Conservation (phyloP, 2,797 vertebrate species). For the Danionella dracula region DNA sequence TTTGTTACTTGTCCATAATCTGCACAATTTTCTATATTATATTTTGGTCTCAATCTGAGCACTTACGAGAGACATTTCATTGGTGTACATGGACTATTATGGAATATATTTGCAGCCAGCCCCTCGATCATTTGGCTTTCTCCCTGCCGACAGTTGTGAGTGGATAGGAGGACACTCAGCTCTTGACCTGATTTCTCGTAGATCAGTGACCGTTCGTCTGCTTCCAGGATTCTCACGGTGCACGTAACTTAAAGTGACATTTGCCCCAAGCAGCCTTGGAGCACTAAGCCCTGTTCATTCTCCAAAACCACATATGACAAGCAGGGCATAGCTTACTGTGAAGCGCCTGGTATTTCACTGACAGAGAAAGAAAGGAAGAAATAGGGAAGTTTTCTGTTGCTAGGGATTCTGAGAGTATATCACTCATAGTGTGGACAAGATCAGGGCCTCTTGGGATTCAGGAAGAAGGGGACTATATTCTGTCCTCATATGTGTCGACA, state of each 20-base stretch:
- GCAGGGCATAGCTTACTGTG: slow-evolving; percentile 49
- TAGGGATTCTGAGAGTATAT: slow-evolving; percentile 23
- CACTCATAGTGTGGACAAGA: slow-evolving; percentile 34
- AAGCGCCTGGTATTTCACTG: slow-evolving; percentile 21
- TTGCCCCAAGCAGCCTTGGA: slow-evolving; percentile 88
- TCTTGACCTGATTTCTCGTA: slow-evolving; percentile 73
- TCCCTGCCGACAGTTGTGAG: slow-evolving; percentile 59
- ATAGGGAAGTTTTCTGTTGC: background rate
- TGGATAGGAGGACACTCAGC: slow-evolving; percentile 54
- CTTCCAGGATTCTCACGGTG: slow-evolving; percentile 69
- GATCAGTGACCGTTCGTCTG: slow-evolving; percentile 67
- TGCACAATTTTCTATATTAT: too few relatives aligned
- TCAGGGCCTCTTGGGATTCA: slow-evolving; percentile 40
- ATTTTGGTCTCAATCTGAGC: slow-evolving; percentile 7
- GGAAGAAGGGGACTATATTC: slow-evolving; percentile 37
- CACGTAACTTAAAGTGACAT: slow-evolving; percentile 95
- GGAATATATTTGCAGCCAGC: slow-evolving; percentile 43
- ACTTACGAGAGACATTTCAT: slow-evolving; percentile 4
- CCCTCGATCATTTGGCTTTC: slow-evolving; percentile 57
- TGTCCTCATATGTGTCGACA: slow-evolving; percentile 35
- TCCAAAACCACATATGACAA: slow-evolving; percentile 71
- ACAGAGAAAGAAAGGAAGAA: slow-evolving; percentile 5
- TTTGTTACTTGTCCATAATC: too few relatives aligned
- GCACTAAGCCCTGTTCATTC: slow-evolving; percentile 64
- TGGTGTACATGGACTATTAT: slow-evolving; percentile 34